Evolutionary conservation across 2,888 invertebrate species (phyloP).

Genomic region (Gryllus longicercus): DNA sequence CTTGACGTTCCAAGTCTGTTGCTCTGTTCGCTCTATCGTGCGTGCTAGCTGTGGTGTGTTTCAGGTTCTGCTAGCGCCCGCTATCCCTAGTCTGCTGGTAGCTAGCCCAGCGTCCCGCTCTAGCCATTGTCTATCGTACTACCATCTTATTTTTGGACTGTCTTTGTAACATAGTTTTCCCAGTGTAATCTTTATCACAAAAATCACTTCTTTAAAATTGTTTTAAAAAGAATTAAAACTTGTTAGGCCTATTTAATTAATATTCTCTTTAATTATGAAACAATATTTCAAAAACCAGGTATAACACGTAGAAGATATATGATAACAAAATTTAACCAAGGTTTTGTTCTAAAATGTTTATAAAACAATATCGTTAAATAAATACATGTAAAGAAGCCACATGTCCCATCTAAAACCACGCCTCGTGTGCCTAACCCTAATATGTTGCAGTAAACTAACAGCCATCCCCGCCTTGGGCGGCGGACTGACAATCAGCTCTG

Average conservation of each 20-base stretch:
- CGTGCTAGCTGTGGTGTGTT: conserved; percentile 17
- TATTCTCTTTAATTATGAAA: conserved; percentile 25
- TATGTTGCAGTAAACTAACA: conserved; percentile 17
- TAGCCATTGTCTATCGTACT: conserved; percentile 17
- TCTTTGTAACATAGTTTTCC: conserved; percentile 19
- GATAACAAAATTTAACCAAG: conserved; percentile 28
- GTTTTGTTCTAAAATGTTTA: conserved; percentile 33
- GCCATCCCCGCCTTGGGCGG: neutral
- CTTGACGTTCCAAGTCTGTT: conserved; percentile 4
- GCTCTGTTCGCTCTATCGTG: neutral
- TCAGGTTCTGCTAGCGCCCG: neutral
- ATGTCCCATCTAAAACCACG: conserved; percentile 17
- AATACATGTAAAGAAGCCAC: conserved; percentile 28
- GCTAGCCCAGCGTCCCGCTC: conserved; percentile 10
- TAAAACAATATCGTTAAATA: conserved; percentile 31
- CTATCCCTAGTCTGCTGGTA: conserved; percentile 7
- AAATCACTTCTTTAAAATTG: conserved; percentile 2
- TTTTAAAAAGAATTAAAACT: conserved; percentile 23
- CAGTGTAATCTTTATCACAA: conserved; percentile 11
- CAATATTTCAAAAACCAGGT: conserved; percentile 10
- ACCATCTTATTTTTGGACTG: conserved; percentile 18
- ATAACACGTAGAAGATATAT: conserved; percentile 24
- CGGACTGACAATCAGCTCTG: neutral
- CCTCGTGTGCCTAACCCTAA: conserved; percentile 10
- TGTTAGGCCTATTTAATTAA: conserved; percentile 23